Evolutionary conservation across 2,888 invertebrate genomes (phyloP), one percentile per base, ranked within the genome.

Genomic region (Orchesella flavescens): DNA sequence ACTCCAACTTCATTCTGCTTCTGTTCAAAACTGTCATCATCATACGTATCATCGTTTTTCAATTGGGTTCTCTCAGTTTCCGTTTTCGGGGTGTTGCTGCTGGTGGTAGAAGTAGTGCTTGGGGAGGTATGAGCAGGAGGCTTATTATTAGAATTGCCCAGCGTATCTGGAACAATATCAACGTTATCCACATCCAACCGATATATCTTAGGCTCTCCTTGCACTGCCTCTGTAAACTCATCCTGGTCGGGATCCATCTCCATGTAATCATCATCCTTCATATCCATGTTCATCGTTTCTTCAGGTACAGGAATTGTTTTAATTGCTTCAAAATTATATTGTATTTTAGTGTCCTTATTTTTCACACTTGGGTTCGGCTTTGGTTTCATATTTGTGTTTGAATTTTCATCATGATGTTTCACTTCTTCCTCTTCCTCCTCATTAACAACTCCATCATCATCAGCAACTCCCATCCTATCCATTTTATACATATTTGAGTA

Each of bases 121-220:
- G 69, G 17, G 15, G 71, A 61, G 19, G 13, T 55, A 19, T 53
- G 5, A 9, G 71, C 13, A 24, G 71, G 55, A 24, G 49, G 49
- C 24, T 19, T 1, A 4, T 12, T 21, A n/a, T 68, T 53, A 0
- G n/a, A 0, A 34, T 57, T 53, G 12, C 86, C 86, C 15, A 87
- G 76, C 10, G 87, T 85, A 63, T 87, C 87, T 17, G 87, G 87
- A 24, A 87, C 86, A 61, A 87, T 69, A 68, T 87, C 87, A 0
- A 86, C 79, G 63, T 66, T 86, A 10, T 85, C 86, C 2, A 86
- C 79, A 74, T 88, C 88, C 23, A 88, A 79, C 59, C 84, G 83
- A 59, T 88, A 88, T 17, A 88, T 87, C 44, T 86, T 86, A 9
- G 80, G 73, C 21, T 80, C 79, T 9, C 71, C 80, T 24, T 73